These are phyloP conservation scores for Ochotona princeps DNA, from an alignment of 2,113 vertebrate species.

Conservation along the genomic window DNA sequence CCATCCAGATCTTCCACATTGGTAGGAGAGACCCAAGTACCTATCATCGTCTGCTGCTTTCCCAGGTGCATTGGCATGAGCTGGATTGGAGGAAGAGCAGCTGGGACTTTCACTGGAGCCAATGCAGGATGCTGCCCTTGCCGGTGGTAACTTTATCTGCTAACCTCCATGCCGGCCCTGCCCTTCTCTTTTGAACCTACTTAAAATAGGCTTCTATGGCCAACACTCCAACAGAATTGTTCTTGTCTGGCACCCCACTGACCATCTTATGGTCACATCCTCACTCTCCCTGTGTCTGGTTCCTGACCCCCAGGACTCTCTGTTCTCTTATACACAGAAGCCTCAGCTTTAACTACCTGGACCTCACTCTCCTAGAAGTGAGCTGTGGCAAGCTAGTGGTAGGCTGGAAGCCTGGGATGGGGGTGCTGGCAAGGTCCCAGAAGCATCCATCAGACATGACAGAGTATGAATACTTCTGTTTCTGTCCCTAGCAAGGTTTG, in stretches of 20 bases:
- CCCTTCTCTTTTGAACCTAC: background rate
- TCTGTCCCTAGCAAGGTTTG: background rate
- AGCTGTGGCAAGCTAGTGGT: background rate
- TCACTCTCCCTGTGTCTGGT: background rate
- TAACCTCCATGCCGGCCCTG: background rate
- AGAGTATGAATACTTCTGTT: background rate
- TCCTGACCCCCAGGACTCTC: rapidly evolving
- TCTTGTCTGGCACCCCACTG: background rate
- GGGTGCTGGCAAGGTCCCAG: background rate
- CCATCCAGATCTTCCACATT: too few relatives aligned
- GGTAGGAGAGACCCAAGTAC: too few relatives aligned
- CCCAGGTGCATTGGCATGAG: too few relatives aligned
- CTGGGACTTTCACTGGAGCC: too few relatives aligned
- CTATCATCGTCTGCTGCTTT: too few relatives aligned
- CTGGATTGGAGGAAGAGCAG: too few relatives aligned
- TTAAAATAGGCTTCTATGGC: background rate
- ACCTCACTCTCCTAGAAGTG: background rate
- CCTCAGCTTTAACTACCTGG: background rate
- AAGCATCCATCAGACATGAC: background rate
- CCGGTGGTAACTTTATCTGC: too few relatives aligned
- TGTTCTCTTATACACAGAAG: background rate
- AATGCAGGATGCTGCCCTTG: too few relatives aligned
- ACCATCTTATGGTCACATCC: background rate
- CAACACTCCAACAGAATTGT: background rate
- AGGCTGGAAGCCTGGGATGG: background rate